Conservation (phyloP, 2,888 invertebrate species). For the Hipparchia semele region DNA sequence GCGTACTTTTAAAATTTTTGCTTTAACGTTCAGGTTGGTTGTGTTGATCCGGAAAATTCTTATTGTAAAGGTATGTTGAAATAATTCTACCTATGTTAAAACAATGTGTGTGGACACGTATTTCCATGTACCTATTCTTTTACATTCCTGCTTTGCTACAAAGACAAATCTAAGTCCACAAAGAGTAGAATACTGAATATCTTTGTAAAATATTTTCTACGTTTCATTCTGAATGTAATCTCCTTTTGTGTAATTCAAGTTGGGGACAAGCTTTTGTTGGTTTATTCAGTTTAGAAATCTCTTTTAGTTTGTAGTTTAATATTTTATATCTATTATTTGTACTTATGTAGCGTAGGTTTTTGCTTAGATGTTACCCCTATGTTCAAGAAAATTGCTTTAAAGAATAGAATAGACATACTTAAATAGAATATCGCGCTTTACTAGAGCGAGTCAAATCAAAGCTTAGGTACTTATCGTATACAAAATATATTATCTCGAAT, state of each 20-base stretch:
- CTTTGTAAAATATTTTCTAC: constrained; percentile 14
- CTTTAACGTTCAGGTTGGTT: too few species aligned
- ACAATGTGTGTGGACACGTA: neutral
- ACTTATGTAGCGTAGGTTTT: neutral
- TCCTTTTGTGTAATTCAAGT: constrained; percentile 8
- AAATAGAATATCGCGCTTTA: too few species aligned
- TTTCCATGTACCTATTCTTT: neutral
- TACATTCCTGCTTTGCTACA: constrained; percentile 2
- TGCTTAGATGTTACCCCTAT: neutral
- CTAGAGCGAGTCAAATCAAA: too few species aligned
- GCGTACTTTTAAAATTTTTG: too few species aligned
- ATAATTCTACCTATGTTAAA: neutral
- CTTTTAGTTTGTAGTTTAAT: constrained; percentile 2
- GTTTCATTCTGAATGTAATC: constrained; percentile 6
- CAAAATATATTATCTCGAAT: too few species aligned
- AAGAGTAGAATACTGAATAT: neutral
- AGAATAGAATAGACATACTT: neutral
- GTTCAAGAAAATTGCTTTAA: neutral
- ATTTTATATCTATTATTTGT: neutral
- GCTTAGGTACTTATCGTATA: too few species aligned
- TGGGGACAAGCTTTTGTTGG: neutral
- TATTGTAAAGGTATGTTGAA: neutral
- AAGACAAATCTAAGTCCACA: constrained; percentile 6
- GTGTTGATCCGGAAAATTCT: neutral
- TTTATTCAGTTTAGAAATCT: constrained; percentile 4